Evolutionary conservation across 2,888 invertebrate genomes (phyloP).

Genomic region (Smittia sp.): DNA sequence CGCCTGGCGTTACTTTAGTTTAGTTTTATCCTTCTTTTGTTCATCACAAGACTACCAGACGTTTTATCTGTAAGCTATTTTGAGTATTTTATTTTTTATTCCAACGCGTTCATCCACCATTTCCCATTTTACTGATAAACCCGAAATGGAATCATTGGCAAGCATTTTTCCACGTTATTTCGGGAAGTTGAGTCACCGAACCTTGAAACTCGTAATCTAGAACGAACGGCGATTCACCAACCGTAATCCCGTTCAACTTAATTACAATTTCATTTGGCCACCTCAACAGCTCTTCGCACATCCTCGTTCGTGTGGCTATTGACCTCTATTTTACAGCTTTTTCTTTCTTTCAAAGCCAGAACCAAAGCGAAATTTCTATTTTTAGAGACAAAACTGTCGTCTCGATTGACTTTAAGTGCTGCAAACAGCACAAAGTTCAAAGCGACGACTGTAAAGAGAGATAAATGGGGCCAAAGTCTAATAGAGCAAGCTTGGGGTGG

Average conservation of each 20-base stretch:
- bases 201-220: no score
- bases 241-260: no score
- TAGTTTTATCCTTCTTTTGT: constrained; percentile 11
- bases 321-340: background rate
- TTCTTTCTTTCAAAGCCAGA: background rate
- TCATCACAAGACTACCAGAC: constrained; percentile 16
- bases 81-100: background rate
- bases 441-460: background rate
- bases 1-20: constrained; percentile 2
- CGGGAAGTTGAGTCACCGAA: no score
- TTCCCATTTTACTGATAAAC: background rate
- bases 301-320: background rate
- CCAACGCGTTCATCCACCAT: background rate
- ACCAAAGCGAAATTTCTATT: background rate
- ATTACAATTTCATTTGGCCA: background rate
- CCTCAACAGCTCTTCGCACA: background rate
- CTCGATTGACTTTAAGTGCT: background rate
- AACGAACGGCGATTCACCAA: no score
- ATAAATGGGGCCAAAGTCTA: background rate
- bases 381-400: background rate
- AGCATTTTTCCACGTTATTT: no score
- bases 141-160: no score
- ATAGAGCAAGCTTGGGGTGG: background rate
- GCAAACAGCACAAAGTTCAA: background rate
- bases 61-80: constrained; percentile 19